Evolutionary conservation across 1,140 invertebrate species (phyloP), one percentile per base, ranked within the genome.

Genomic region (Sinonovacula constricta): DNA sequence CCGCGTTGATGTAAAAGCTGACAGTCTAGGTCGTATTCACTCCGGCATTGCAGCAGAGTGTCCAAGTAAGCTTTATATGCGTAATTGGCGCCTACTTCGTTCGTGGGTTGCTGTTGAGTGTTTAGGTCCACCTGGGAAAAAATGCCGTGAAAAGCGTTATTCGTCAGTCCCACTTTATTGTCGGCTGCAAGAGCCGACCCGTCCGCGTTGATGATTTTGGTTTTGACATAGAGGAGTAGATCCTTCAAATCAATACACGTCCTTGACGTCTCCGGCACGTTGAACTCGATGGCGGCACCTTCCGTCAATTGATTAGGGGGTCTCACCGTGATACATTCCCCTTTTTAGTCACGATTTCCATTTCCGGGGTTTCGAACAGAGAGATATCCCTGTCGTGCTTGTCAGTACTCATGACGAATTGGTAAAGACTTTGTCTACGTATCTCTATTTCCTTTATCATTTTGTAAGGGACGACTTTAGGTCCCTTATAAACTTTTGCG

Each of bases 201-300:
- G 31, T 53, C 49, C 22, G 26, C 49, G 4, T 53, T 68, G 26
- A 53, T 22, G 26, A 68, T 51, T 30, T 68, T 51, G 12, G 33
- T n/a, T 53, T 68, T 30, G 22, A 68, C 28, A 18, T 51, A n/a
- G 3, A 68, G 28, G 18, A 34, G 36, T 22, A 28, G 15, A 15
- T 65, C 22, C n/a, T 36, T 45, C 12, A 65, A 26, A 53, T 68
- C 65, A n/a, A 68, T 53, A 26, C n/a, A 68, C 2, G 65, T 53
- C 65, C 7, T 4, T 12, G 65, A 68, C 15, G 65, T 68, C 22
- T 26, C 15, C 31, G 49, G 30, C 30, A 65, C 36, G 31, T 65
- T 65, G 22, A 34, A 65, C 45, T 65, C 31, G 31, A 60, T 60
- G n/a, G 57, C 57, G 31, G 57, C 57, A 30, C 57, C 62, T 45